Evolutionary conservation across 2,113 vertebrate genomes (phyloP).

Genomic region (Synodontis membranacea): DNA sequence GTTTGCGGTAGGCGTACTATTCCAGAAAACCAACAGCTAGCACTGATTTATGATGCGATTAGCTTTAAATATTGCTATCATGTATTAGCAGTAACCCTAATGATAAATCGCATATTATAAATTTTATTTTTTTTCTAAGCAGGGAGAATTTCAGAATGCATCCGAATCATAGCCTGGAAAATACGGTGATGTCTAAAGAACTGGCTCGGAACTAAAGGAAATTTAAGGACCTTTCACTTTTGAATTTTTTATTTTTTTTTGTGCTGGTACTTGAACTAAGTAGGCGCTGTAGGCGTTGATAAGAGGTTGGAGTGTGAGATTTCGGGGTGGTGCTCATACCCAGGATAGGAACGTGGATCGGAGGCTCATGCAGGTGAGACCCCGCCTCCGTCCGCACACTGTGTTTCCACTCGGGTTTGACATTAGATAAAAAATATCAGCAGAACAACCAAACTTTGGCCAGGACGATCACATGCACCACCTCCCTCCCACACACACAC

Average conservation of each 20-base stretch:
- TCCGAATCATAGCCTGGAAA: not conserved
- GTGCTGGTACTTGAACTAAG: conserved; percentile 50
- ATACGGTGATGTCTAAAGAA: conserved; percentile 24
- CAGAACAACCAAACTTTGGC: not conserved
- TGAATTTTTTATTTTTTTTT: no score
- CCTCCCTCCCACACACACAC: conserved; percentile 57
- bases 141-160: no score
- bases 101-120: not conserved
- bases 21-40: not conserved
- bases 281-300: not conserved
- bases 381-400: conserved; percentile 74
- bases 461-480: conserved; percentile 69
- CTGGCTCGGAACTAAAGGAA: not conserved
- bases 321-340: conserved; percentile 79
- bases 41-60: not conserved
- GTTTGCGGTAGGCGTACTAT: no score
- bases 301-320: conserved; percentile 51
- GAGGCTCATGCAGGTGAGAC: conserved; percentile 79
- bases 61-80: not conserved
- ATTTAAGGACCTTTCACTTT: conserved; percentile 38
- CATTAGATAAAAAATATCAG: conserved; percentile 66
- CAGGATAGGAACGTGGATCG: conserved; percentile 73
- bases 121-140: not conserved
- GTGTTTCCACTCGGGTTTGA: conserved; percentile 69
- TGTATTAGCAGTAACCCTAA: not conserved